A percentile compares a stretch with the other conserved stretches of the same genome.
These are phyloP conservation scores for Zootoca vivipara DNA, from an alignment of 2,113 vertebrate species.

Conservation along the genomic window DNA sequence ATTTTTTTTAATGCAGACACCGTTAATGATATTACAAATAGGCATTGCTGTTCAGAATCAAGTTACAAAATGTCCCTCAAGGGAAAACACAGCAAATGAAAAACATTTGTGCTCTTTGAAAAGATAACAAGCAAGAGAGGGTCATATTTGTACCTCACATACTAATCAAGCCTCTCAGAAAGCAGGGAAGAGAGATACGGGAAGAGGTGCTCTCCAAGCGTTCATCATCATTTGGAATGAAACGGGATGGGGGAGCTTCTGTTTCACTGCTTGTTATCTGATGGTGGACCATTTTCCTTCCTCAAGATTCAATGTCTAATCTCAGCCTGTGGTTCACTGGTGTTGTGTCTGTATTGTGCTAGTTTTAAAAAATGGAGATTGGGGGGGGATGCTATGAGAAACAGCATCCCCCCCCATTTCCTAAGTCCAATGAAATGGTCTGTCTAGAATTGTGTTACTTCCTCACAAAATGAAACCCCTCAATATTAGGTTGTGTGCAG, in stretches of 20 bases:
- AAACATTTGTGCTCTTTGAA: conserved; percentile 14
- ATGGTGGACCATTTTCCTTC: neutral
- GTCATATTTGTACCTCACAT: neutral
- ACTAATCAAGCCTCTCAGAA: neutral
- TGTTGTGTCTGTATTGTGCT: conserved; percentile 10
- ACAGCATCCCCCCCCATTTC: neutral
- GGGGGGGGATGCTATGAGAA: neutral
- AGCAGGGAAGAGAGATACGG: neutral
- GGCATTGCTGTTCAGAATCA: conserved; percentile 21
- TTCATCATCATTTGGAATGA: neutral
- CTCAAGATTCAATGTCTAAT: neutral
- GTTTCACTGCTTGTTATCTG: neutral
- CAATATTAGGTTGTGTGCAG: too few species aligned
- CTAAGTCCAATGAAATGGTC: neutral
- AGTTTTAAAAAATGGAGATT: neutral
- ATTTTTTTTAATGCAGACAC: neutral
- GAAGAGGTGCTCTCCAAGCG: neutral
- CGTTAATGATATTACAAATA: conserved; percentile 15
- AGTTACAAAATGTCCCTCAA: conserved; percentile 11
- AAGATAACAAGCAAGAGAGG: neutral
- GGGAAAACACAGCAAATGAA: conserved; percentile 13
- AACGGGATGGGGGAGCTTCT: neutral
- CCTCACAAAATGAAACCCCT: neutral
- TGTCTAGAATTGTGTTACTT: neutral
- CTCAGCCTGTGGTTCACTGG: neutral